Conservation (phyloP, 2,888 invertebrate genomes). For the Hemaris fuciformis region DNA sequence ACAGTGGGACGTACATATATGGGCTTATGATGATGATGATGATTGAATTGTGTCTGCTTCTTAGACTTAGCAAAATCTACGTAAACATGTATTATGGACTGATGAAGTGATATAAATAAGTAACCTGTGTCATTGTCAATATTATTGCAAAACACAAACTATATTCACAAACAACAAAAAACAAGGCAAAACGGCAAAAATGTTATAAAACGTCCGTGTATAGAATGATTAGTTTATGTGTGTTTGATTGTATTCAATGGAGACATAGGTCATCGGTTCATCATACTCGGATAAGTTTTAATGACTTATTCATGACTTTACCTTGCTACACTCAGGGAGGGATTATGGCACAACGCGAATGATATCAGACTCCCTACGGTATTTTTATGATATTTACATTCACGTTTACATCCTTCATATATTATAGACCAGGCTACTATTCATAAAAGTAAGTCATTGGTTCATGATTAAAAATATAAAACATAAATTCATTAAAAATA, state of each 20-base stretch:
- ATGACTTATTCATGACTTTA: conserved; percentile 64
- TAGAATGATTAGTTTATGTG: conserved; percentile 31
- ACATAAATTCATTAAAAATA: too few species aligned
- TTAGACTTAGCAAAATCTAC: too few species aligned
- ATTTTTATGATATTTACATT: background rate
- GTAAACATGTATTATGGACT: too few species aligned
- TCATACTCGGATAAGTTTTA: conserved; percentile 52
- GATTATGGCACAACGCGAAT: background rate
- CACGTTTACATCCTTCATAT: too few species aligned
- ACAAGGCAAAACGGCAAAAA: conserved; percentile 44
- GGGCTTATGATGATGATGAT: too few species aligned
- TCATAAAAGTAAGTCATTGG: too few species aligned
- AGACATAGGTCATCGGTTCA: conserved; percentile 61
- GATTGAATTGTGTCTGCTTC: too few species aligned
- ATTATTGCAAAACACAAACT: background rate
- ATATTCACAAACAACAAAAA: background rate
- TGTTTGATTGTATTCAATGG: conserved; percentile 44
- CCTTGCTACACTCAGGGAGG: conserved; percentile 18
- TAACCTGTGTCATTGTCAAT: too few species aligned
- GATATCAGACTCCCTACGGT: background rate
- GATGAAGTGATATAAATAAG: background rate
- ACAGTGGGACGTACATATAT: too few species aligned
- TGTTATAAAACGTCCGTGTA: conserved; percentile 16
- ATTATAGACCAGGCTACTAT: too few species aligned
- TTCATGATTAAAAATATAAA: too few species aligned